Base-by-base conservation (phyloP, 2,797 vertebrate species). In the Threskiornis aethiopicus region DNA sequence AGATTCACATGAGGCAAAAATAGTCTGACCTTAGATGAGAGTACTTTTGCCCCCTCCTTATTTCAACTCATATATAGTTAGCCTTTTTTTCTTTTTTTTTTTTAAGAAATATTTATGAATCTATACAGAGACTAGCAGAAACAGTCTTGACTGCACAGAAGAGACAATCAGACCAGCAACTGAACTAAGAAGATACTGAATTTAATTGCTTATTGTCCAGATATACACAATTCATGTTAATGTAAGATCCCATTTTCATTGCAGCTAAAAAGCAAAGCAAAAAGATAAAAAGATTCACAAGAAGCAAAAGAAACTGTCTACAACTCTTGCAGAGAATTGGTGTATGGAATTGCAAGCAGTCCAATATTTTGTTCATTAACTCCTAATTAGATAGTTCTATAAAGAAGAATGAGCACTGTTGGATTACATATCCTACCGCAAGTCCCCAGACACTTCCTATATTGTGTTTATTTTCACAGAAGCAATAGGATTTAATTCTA, bases 301-400 rank as follows among this genome's bases (percentile, higher is more conserved):
- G 70, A 49, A 90, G 47, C 11, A 72, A 65, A 77, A 81, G 20
- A 82, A 94, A 75, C 55, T 55, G 44, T 37, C 70, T 49, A 46
- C 18, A 81, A 37, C 29, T 44, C 9, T 92, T 82, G 72, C 44
- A 70, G 83, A 80, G 52, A 81, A 85, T 47, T 41, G 73, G 25
- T 24, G 35, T 29, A 78, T 3, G 0, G 47, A 95, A 89, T 15
- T 84, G 55, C 66, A 89, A 86, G 55, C 71, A 93, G 67, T 75
- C 52, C 88, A 91, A 62, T 69, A 81, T 29, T 88, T 80, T 80
- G 16, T 85, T 90, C 90, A 95, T 95, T 96, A 94, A 73, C 67
- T 95, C 35, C 72, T 92, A 94, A 90, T 97, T 95, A 96, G 52
- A 72, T 54, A 76, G 80, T 66, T 95, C 82, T 88, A 76, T 42